Percentiles rank a stretch among this genome's conserved stretches.
Evolutionary conservation across 2,797 vertebrate genomes (phyloP).

Genomic region (Tenualosa thibaudeaui): DNA sequence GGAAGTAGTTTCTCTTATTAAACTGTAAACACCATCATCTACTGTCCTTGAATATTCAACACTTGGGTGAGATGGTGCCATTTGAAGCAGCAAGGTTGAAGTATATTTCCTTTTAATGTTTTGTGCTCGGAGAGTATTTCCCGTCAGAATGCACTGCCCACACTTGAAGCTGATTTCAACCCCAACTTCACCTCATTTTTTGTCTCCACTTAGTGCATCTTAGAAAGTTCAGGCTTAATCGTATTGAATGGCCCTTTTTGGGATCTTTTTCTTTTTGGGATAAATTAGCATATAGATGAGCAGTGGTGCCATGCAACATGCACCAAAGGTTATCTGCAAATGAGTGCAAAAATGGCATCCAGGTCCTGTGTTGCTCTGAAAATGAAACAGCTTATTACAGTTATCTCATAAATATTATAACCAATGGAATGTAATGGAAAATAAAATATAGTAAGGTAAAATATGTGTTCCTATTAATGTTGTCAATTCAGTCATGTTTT

Average conservation of each 20-base stretch:
- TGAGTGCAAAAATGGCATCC: slow-evolving; percentile 41
- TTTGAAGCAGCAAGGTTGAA: slow-evolving; percentile 76
- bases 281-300: slow-evolving; percentile 54
- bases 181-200: background rate
- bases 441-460: background rate
- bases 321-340: slow-evolving; percentile 50
- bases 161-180: slow-evolving; percentile 43
- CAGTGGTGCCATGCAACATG: slow-evolving; percentile 45
- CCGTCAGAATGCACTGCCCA: slow-evolving; percentile 37
- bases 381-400: background rate
- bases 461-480: background rate
- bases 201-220: slow-evolving; percentile 44
- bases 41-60: slow-evolving; percentile 18
- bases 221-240: slow-evolving; percentile 53
- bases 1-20: slow-evolving; percentile 25
- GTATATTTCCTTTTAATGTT: slow-evolving; percentile 74
- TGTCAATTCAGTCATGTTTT: background rate
- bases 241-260: slow-evolving; percentile 62
- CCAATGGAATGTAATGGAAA: background rate
- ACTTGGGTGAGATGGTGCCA: slow-evolving; percentile 69
- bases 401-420: background rate
- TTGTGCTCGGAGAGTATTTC: slow-evolving; percentile 34
- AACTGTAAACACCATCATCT: background rate
- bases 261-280: slow-evolving; percentile 58
- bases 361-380: background rate